A percentile compares a stretch with the other conserved stretches of the same genome.
These are phyloP conservation scores for Calameuta pallipes DNA, from an alignment of 2,888 invertebrate species.

Conservation along the genomic window DNA sequence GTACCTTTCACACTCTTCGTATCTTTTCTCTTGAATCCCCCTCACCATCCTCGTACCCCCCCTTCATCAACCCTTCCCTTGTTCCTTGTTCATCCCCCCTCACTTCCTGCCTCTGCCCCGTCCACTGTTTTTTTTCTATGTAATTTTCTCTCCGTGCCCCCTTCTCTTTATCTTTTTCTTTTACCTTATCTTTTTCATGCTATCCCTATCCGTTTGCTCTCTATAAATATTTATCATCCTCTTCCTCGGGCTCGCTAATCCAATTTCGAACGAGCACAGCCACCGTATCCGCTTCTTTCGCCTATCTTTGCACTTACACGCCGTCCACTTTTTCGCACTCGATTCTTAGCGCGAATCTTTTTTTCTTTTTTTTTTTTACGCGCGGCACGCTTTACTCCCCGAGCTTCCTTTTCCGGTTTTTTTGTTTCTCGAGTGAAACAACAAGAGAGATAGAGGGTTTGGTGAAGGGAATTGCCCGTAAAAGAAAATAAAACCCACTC, in stretches of 20 bases:
- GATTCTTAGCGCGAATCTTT: not conserved
- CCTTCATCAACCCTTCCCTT: not conserved
- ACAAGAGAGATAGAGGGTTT: not conserved
- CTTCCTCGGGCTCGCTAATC: not conserved
- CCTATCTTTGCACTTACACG: conserved; percentile 17
- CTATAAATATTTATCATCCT: not conserved
- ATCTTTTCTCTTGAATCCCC: not conserved
- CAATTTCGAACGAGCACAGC: not conserved
- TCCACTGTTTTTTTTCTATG: not conserved
- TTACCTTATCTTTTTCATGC: not conserved
- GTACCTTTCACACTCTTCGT: not conserved
- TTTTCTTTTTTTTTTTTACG: not conserved
- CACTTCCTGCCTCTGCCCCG: not conserved
- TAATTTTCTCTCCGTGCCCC: not conserved
- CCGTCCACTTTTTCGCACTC: too few relatives aligned
- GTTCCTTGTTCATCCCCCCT: too few relatives aligned
- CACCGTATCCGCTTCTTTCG: not conserved
- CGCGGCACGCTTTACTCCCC: too few relatives aligned
- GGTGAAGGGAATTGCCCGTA: not conserved
- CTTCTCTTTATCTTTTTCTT: conserved; percentile 12
- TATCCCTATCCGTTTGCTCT: not conserved
- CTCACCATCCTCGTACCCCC: too few relatives aligned
- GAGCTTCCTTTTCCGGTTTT: not conserved
- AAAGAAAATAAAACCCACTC: conserved; percentile 1
- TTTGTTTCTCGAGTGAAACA: not conserved